Percentiles rank a stretch among this genome's conserved stretches.
Evolutionary conservation across 2,113 vertebrate species (phyloP).

Genomic region (Semnornis frantzii): DNA sequence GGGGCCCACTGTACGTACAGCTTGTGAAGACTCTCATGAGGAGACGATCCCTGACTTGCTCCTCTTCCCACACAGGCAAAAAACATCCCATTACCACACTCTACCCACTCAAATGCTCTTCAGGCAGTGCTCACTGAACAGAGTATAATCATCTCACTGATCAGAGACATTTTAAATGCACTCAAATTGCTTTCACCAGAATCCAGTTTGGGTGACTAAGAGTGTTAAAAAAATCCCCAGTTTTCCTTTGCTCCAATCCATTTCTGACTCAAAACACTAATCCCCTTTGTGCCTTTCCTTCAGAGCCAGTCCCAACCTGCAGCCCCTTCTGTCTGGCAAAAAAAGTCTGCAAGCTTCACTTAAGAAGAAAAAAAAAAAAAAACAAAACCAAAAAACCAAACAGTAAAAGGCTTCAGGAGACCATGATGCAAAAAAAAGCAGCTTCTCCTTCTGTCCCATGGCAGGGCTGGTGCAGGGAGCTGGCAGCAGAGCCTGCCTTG

Average conservation of each 20-base stretch:
- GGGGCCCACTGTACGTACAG: neutral
- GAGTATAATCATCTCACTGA: neutral
- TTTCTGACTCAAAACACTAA: conserved; percentile 71
- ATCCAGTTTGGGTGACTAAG: conserved; percentile 54
- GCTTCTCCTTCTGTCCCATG: neutral
- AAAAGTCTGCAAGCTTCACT: conserved; percentile 30
- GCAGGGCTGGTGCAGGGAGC: neutral
- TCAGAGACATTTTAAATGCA: neutral
- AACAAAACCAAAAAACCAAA: neutral
- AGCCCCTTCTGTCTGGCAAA: conserved; percentile 11
- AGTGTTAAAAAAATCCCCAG: neutral
- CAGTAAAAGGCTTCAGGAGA: neutral
- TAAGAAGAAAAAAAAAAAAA: neutral
- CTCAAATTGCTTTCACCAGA: neutral
- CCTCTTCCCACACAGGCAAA: neutral
- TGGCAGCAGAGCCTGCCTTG: neutral
- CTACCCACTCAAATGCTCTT: neutral
- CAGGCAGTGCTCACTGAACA: neutral
- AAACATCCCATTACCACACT: neutral
- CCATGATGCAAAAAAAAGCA: neutral
- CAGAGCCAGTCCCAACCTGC: conserved; percentile 57
- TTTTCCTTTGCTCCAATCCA: conserved; percentile 32
- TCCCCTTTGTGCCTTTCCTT: conserved; percentile 53
- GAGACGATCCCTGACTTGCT: neutral
- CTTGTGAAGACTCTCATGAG: neutral